phyloP scores from a whole-genome alignment of 2,113 vertebrate species.

The Hippolais icterina region DNA sequence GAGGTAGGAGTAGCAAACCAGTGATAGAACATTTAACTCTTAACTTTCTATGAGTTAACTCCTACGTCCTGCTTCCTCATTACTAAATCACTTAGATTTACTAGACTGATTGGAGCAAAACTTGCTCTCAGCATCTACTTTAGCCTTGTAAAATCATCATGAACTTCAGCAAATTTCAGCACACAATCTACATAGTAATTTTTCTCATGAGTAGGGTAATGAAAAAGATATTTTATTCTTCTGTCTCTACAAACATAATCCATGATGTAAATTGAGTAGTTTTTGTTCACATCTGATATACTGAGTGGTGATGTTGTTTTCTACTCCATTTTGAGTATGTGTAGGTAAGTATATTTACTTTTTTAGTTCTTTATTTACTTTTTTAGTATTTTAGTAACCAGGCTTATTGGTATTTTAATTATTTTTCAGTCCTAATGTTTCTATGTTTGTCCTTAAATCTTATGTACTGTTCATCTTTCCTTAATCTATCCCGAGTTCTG shows the following conservation, averaged over 20 bases:
- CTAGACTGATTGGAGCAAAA: neutral
- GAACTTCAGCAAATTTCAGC: neutral
- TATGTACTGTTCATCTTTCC: neutral
- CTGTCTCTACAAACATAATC: neutral
- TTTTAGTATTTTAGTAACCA: neutral
- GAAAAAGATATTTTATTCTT: neutral
- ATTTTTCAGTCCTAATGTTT: neutral
- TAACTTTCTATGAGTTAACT: neutral
- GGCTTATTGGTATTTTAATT: neutral
- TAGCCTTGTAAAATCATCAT: neutral
- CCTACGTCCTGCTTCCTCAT: neutral
- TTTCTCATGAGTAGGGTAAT: neutral
- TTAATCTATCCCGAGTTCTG: neutral
- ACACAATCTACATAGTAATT: neutral
- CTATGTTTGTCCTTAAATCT: neutral
- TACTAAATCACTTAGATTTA: neutral
- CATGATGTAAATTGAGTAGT: accelerated
- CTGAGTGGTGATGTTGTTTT: neutral
- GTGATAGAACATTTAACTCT: neutral
- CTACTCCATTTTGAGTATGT: neutral
- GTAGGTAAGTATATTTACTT: neutral
- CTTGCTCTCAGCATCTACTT: neutral
- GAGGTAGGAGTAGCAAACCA: neutral
- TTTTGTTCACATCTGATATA: neutral
- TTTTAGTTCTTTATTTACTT: neutral